Evolutionary conservation across 2,797 vertebrate species (phyloP).

Genomic region (Pseudomugil tenellus): DNA sequence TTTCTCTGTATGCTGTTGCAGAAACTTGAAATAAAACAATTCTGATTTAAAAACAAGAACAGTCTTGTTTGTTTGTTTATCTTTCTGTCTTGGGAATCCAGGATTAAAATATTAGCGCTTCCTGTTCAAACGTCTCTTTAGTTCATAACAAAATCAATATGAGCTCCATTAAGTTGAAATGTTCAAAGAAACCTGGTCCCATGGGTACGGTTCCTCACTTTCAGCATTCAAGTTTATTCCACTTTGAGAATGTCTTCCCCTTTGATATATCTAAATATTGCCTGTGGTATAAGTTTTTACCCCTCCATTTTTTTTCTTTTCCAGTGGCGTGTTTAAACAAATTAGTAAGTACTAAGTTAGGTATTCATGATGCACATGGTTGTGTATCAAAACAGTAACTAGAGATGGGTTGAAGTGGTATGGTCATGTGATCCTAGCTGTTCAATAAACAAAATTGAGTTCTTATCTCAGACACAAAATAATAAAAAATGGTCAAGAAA

Average conservation of each 20-base stretch:
- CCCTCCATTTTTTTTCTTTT: neutral
- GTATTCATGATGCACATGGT: slow-evolving; percentile 27
- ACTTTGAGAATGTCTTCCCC: slow-evolving; percentile 31
- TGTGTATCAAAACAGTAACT: slow-evolving; percentile 8
- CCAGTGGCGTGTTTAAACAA: slow-evolving; percentile 14
- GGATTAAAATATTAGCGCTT: slow-evolving; percentile 73
- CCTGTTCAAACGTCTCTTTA: slow-evolving; percentile 61
- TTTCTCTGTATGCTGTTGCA: no score
- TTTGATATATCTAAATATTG: slow-evolving; percentile 41
- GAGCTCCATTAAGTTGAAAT: slow-evolving; percentile 62
- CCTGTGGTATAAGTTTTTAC: slow-evolving; percentile 26
- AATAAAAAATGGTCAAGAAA: neutral
- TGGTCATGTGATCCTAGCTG: slow-evolving; percentile 8
- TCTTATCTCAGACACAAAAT: neutral
- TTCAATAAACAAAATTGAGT: neutral
- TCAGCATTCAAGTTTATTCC: slow-evolving; percentile 37
- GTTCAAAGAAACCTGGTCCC: slow-evolving; percentile 71
- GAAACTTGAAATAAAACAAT: no score
- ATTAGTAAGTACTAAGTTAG: slow-evolving; percentile 17
- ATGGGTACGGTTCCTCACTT: slow-evolving; percentile 45
- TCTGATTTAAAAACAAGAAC: slow-evolving; percentile 10
- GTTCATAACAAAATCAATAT: slow-evolving; percentile 72
- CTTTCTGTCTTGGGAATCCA: slow-evolving; percentile 50
- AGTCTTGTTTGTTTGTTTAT: slow-evolving; percentile 40
- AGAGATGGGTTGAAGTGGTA: slow-evolving; percentile 6